These are phyloP conservation scores for Heliconius erato DNA, from an alignment of 2,888 invertebrate species.

Conservation along the genomic window DNA sequence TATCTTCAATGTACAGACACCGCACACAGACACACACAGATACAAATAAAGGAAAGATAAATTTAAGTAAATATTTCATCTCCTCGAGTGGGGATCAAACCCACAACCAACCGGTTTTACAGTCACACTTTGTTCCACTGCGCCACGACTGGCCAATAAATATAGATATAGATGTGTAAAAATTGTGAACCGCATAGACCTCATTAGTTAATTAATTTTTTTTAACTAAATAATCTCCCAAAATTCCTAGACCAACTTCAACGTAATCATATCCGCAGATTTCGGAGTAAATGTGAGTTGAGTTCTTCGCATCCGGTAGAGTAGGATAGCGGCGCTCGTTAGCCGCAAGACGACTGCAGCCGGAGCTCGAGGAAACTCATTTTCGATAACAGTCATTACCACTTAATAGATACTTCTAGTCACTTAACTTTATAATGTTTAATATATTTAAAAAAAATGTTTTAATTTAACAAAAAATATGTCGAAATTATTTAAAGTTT, in stretches of 20 bases:
- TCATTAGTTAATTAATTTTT: neutral
- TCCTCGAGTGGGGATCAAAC: no score
- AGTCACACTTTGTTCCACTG: no score
- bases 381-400: conserved; percentile 19
- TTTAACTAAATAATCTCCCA: neutral
- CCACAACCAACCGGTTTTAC: no score
- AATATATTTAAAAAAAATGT: neutral
- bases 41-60: no score
- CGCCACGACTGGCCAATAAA: no score
- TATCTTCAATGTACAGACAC: no score
- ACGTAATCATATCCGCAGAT: neutral
- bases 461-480: neutral
- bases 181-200: no score
- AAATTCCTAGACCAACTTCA: neutral
- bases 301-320: conserved; percentile 11
- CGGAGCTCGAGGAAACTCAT: neutral
- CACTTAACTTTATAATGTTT: neutral
- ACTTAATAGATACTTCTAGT: neutral
- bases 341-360: conserved; percentile 1
- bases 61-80: no score
- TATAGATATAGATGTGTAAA: no score
- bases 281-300: neutral
- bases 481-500: neutral
- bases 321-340: conserved; percentile 21
- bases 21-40: no score